Base-by-base conservation (phyloP, 2,888 invertebrate genomes). In the Sericinus montela region DNA sequence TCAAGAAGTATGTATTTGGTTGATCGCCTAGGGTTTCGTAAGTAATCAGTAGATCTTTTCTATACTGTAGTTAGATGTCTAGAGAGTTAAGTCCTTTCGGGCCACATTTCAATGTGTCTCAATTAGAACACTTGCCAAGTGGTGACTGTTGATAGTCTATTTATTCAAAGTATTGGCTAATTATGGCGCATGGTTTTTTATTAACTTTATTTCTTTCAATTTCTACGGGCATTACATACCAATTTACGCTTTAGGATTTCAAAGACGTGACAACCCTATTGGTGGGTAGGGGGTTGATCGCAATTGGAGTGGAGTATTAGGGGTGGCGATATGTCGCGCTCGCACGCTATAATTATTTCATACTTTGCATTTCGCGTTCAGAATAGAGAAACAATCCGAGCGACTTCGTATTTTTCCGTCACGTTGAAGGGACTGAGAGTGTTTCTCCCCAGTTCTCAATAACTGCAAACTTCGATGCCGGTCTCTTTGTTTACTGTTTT, bases 301-400 rank as follows among this genome's bases (percentile, higher is more conserved):
- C 32, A 7, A 35, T 45, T 59, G 57, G 54, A 36, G 53, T 49
- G 51, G 49, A 48, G 52, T 59, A 49, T 55, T 48, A 42, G 30
- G 41, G 52, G 45, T 42, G 50, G 54, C 50, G 56, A 70, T 67
- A 69, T 73, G 75, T 75, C 72, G 72, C 67, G 73, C 67, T 69
- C 77, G 69, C 72, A 62, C 69, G 70, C 72, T 74, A 79, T 86
- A 84, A 86, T 86, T 86, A 85, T 86, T 86, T 83, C 82, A 81
- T 84, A 79, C 80, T 79, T 76, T 74, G 75, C 75, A 72, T 80
- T 75, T 75, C 69, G 70, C 73, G 66, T 75, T 69, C 65, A 61
- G 73, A 65, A 65, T 70, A 74, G 67, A 70, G 73, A 77, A 81
- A 80, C 80, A 80, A 83, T 83, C 51, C 57, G 67, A 66, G 63